phyloP scores from a whole-genome alignment of 1,140 invertebrate species.

The Hyposmocoma kahamanoa region DNA sequence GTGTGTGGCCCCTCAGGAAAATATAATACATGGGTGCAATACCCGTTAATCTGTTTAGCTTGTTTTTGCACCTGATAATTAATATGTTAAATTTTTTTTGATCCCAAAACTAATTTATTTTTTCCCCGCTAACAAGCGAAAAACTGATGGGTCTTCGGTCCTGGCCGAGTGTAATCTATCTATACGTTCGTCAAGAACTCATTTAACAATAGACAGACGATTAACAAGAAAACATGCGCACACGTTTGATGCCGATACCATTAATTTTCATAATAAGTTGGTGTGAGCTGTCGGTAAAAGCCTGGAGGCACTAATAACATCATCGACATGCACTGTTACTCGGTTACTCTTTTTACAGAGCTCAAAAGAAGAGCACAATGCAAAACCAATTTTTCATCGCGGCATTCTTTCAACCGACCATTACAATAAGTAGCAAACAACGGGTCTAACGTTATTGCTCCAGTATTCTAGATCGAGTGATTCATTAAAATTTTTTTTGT shows the following conservation, averaged over 20 bases:
- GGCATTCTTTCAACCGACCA: too few relatives aligned
- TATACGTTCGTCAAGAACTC: too few relatives aligned
- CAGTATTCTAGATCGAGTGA: not conserved
- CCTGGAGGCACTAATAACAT: constrained; percentile 1
- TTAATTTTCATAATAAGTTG: constrained; percentile 24
- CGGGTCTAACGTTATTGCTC: too few relatives aligned
- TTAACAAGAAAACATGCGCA: constrained; percentile 17
- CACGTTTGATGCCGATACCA: constrained; percentile 11
- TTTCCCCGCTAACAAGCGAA: constrained; percentile 24
- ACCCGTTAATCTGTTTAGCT: too few relatives aligned
- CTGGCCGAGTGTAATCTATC: not conserved
- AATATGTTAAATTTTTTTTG: constrained; percentile 53
- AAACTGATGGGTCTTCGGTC: not conserved
- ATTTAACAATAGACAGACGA: constrained; percentile 1
- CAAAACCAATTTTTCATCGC: not conserved
- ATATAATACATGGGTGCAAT: too few relatives aligned
- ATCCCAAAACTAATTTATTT: constrained; percentile 57
- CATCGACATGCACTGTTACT: not conserved
- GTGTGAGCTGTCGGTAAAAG: constrained; percentile 23
- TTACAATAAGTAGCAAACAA: too few relatives aligned
- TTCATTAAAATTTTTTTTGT: not conserved
- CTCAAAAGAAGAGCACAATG: not conserved
- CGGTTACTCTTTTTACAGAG: not conserved
- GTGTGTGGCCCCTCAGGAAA: too few relatives aligned
- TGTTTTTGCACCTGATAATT: constrained; percentile 34